These are phyloP conservation scores for Gymnogyps californianus DNA, from an alignment of 2,113 vertebrate genomes.

Conservation along the genomic window DNA sequence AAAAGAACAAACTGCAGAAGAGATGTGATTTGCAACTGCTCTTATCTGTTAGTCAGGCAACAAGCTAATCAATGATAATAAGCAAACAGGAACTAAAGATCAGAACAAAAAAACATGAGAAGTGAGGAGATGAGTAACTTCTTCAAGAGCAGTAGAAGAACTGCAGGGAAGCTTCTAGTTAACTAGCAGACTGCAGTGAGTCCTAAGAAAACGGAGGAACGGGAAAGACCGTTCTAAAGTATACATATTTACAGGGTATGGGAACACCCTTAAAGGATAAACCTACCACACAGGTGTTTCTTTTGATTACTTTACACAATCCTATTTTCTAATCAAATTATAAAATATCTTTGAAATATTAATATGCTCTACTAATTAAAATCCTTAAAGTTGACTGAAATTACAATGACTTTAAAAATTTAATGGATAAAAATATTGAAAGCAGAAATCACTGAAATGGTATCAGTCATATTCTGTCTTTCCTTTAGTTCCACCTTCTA, in stretches of 20 bases:
- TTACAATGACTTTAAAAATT: constrained; percentile 3
- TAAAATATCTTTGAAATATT: constrained; percentile 16
- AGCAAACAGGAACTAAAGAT: background rate
- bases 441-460: constrained; percentile 26
- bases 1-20: background rate
- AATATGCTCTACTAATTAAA: constrained; percentile 41
- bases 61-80: constrained; percentile 6
- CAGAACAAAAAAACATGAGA: background rate
- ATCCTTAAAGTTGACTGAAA: background rate
- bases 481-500: background rate
- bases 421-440: background rate
- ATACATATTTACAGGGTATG: background rate
- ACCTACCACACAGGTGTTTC: background rate
- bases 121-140: background rate
- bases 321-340: constrained; percentile 48
- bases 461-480: background rate
- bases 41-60: background rate
- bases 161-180: constrained; percentile 26
- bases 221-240: background rate
- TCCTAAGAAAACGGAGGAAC: background rate
- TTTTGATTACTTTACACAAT: constrained; percentile 10
- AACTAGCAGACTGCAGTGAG: constrained; percentile 11
- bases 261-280: background rate
- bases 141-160: constrained; percentile 13
- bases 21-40: background rate